A percentile compares a stretch with the other conserved stretches of the same genome.
These are phyloP conservation scores for Propithecus perrieri DNA, from an alignment of 2,797 vertebrate species.

Conservation along the genomic window DNA sequence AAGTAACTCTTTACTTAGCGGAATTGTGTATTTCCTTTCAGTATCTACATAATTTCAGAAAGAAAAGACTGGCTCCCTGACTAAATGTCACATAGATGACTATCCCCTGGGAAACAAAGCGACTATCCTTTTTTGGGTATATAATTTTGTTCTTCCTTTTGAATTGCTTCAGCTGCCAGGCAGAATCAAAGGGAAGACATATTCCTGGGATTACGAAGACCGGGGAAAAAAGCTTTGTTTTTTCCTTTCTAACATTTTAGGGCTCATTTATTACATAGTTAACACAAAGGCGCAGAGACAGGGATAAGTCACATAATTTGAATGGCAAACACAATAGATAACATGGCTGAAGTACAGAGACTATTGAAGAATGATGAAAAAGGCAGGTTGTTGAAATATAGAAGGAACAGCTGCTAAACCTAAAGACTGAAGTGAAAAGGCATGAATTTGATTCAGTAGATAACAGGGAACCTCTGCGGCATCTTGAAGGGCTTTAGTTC, in stretches of 20 bases:
- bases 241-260: conserved; percentile 19
- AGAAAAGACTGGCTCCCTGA: not conserved
- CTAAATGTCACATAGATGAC: conserved; percentile 14
- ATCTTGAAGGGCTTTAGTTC: conserved; percentile 36
- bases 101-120: conserved; percentile 25
- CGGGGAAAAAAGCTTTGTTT: not conserved
- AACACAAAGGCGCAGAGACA: conserved; percentile 40
- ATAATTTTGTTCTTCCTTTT: conserved; percentile 34
- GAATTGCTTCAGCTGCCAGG: conserved; percentile 10
- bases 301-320: not conserved
- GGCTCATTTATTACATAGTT: not conserved
- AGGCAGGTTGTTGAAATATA: not conserved
- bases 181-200: not conserved
- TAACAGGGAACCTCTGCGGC: not conserved
- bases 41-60: conserved; percentile 38
- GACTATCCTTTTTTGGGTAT: not conserved
- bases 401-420: not conserved
- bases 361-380: conserved; percentile 7
- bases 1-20: not conserved
- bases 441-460: not conserved
- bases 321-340: not conserved
- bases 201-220: not conserved
- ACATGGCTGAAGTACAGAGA: not conserved
- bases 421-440: not conserved
- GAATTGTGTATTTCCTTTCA: conserved; percentile 26